Conservation (phyloP, 2,797 vertebrate genomes). For the Triplophysa bombifrons region DNA sequence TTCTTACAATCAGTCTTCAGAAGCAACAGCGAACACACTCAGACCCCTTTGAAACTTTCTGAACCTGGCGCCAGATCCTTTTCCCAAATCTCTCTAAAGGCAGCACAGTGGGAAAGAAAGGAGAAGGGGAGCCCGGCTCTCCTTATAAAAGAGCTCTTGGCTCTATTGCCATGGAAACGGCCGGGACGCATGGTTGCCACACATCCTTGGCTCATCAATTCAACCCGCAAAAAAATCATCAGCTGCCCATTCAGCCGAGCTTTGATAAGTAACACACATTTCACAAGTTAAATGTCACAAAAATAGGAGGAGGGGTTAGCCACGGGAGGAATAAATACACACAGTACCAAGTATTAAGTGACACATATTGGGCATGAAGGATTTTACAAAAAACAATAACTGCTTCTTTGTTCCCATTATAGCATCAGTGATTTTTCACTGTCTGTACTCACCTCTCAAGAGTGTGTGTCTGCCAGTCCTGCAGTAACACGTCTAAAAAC, state of each 20-base stretch:
- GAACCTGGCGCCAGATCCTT: conserved; percentile 34
- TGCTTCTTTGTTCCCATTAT: not conserved
- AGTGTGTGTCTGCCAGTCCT: conserved; percentile 94
- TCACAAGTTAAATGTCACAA: conserved; percentile 63
- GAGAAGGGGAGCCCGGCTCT: conserved; percentile 56
- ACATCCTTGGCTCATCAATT: conserved; percentile 68
- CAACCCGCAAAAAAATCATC: conserved; percentile 65
- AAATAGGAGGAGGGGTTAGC: conserved; percentile 24
- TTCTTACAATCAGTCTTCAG: conserved; percentile 12
- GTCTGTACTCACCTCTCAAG: conserved; percentile 85
- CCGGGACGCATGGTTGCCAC: conserved; percentile 55
- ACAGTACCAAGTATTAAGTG: not conserved
- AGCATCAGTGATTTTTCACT: not conserved
- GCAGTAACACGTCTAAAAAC: conserved; percentile 94
- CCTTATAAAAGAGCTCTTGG: conserved; percentile 68
- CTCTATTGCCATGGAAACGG: conserved; percentile 67
- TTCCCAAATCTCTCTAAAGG: conserved; percentile 56
- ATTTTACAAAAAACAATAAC: not conserved
- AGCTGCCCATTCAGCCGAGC: conserved; percentile 58
- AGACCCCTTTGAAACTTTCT: conserved; percentile 40
- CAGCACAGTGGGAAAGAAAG: conserved; percentile 53
- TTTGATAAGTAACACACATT: conserved; percentile 50
- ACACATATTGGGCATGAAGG: not conserved
- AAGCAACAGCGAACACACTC: conserved; percentile 20
- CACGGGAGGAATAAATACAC: not conserved